Percentiles rank a stretch among this genome's conserved stretches.
These are phyloP conservation scores for Tragulus kanchil DNA, from an alignment of 2,113 vertebrate species.

Conservation along the genomic window DNA sequence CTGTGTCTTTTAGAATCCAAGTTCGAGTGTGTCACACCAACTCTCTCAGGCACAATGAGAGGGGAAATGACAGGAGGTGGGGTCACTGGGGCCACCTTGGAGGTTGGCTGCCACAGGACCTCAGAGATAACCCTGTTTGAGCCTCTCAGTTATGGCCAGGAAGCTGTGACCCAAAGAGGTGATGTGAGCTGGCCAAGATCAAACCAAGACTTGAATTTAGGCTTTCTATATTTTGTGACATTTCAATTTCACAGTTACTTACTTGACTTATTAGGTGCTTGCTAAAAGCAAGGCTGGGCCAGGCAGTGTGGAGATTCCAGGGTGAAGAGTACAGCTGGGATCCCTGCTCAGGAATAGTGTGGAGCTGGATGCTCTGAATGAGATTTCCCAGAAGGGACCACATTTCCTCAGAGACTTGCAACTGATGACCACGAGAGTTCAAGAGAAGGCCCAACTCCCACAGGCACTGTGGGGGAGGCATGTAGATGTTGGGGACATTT, in stretches of 20 bases:
- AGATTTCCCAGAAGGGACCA: not conserved
- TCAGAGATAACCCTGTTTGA: not conserved
- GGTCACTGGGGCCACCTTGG: not conserved
- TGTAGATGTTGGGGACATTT: not conserved
- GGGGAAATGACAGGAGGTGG: not conserved
- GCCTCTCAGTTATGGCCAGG: not conserved
- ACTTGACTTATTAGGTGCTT: not conserved
- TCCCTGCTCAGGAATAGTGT: not conserved
- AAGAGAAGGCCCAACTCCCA: not conserved
- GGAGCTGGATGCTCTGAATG: accelerated
- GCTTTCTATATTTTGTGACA: not conserved
- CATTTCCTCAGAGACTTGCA: not conserved
- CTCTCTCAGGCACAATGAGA: not conserved
- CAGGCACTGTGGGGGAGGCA: not conserved
- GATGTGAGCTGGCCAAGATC: not conserved
- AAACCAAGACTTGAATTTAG: not conserved
- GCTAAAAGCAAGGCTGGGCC: not conserved
- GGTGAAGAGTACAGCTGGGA: not conserved
- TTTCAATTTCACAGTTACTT: not conserved
- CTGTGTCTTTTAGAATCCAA: not conserved
- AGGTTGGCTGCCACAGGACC: not conserved
- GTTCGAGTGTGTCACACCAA: not conserved
- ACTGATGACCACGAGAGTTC: not conserved
- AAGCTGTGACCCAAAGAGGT: not conserved
- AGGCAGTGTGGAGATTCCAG: not conserved